These are phyloP conservation scores for Coccyzus lansbergi DNA, from an alignment of 2,797 vertebrate genomes.

Conservation along the genomic window DNA sequence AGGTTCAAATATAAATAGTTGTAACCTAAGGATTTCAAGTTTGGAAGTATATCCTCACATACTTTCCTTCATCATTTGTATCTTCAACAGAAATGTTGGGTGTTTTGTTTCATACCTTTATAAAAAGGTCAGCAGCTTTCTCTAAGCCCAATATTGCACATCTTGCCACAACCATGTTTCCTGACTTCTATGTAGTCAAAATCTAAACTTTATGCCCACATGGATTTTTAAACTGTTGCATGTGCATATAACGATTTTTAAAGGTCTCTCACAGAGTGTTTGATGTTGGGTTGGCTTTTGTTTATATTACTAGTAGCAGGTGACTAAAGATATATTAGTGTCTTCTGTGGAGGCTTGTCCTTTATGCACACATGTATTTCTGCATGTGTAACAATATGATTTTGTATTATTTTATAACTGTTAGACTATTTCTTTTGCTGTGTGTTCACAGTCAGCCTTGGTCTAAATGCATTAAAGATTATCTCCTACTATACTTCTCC, in stretches of 20 bases:
- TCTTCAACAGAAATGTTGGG: background rate
- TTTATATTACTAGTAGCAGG: background rate
- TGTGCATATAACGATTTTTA: background rate
- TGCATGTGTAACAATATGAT: background rate
- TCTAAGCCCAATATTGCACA: background rate
- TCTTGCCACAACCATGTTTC: background rate
- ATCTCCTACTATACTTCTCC: background rate
- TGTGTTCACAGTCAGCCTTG: background rate
- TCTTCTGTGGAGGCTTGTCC: background rate
- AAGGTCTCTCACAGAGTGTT: background rate
- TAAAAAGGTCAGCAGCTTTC: background rate
- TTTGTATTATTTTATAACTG: background rate
- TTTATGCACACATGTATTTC: background rate
- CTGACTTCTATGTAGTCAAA: conserved; percentile 1
- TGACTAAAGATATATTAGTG: background rate
- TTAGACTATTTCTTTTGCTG: background rate
- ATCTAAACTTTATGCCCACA: background rate
- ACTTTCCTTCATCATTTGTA: background rate
- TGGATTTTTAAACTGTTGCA: background rate
- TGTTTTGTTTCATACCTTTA: background rate
- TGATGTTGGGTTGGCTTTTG: background rate
- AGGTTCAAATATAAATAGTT: background rate
- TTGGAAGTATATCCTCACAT: background rate
- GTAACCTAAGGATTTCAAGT: background rate
- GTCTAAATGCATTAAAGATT: background rate